Conservation (phyloP, 2,113 vertebrate genomes). For the Eublepharis macularius region DNA sequence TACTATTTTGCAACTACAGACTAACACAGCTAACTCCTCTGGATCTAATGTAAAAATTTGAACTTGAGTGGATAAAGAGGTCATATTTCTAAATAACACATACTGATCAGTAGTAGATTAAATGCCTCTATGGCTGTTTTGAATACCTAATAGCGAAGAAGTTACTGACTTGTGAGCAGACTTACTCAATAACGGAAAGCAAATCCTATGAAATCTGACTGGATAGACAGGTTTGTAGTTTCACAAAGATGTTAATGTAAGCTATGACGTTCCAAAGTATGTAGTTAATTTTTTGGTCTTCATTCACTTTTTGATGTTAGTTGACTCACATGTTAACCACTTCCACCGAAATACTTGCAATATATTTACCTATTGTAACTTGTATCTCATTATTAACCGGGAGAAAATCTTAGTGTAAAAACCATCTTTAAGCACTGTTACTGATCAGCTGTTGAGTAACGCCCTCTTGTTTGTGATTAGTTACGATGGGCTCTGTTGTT, state of each 20-base stretch:
- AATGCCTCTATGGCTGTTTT: neutral
- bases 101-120: neutral
- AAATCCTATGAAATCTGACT: no score
- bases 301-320: no score
- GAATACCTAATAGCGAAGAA: neutral
- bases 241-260: no score
- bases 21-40: no score
- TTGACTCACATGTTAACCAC: no score
- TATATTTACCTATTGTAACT: neutral
- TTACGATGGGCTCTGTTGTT: neutral
- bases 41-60: no score
- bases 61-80: neutral
- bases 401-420: neutral
- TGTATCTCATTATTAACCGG: neutral
- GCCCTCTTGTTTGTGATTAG: neutral
- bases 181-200: neutral
- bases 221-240: no score
- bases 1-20: no score
- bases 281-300: no score
- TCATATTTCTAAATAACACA: neutral
- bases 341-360: neutral
- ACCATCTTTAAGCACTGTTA: neutral
- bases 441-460: neutral
- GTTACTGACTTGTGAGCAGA: neutral
- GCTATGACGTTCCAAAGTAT: no score